Conservation (phyloP, 2,888 invertebrate genomes). For the Cerastis rubricosa region DNA sequence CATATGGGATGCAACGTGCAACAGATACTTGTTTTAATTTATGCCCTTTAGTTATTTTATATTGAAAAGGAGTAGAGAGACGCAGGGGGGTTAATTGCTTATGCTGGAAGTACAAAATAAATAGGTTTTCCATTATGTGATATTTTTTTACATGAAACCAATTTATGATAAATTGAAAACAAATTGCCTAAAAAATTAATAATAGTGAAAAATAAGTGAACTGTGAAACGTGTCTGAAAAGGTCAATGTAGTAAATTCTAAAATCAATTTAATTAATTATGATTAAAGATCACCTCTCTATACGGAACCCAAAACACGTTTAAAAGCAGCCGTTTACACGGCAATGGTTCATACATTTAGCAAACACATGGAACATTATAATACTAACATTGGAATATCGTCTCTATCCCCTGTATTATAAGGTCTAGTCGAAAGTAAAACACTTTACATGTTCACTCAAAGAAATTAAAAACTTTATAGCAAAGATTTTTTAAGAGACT, state of each 20-base stretch:
- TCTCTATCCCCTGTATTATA: slow-evolving; percentile 49
- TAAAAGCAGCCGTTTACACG: slow-evolving; percentile 70
- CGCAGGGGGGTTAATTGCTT: background rate
- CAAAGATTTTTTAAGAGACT: slow-evolving; percentile 47
- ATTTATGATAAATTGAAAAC: background rate
- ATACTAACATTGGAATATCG: slow-evolving; percentile 42
- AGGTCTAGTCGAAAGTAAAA: slow-evolving; percentile 44
- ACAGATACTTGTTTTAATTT: slow-evolving; percentile 7
- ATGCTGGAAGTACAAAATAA: background rate
- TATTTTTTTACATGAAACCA: rapidly evolving
- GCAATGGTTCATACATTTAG: slow-evolving; percentile 70
- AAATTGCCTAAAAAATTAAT: too few species aligned
- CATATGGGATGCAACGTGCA: background rate
- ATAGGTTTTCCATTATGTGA: background rate
- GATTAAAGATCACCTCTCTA: background rate
- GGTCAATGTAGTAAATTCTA: background rate
- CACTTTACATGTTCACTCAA: slow-evolving; percentile 43
- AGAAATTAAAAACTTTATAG: slow-evolving; percentile 67
- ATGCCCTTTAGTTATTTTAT: slow-evolving; percentile 11
- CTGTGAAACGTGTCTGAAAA: background rate
- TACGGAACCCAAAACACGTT: slow-evolving; percentile 65
- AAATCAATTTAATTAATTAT: background rate
- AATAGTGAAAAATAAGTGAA: background rate
- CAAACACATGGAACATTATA: slow-evolving; percentile 61
- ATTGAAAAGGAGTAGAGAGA: background rate